A percentile compares a stretch with the other conserved stretches of the same genome.
Evolutionary conservation across 2,888 invertebrate species (phyloP).

Genomic region (Papilio protenor): DNA sequence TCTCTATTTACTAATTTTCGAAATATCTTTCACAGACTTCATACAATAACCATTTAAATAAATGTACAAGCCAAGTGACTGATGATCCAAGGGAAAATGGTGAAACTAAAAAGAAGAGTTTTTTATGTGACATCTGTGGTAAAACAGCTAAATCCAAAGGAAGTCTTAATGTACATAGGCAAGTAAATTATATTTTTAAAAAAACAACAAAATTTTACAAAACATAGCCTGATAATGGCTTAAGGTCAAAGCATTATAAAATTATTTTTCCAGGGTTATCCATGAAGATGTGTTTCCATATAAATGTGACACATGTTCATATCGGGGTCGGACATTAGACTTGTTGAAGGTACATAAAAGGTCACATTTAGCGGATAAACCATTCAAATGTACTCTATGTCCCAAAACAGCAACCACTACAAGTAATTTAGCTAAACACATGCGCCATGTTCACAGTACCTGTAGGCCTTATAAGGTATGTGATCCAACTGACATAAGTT

Average conservation of each 20-base stretch:
- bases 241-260: conserved; percentile 42
- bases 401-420: conserved; percentile 73
- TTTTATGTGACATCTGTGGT: conserved; percentile 77
- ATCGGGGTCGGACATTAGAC: conserved; percentile 74
- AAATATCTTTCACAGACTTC: conserved; percentile 58
- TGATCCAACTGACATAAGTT: not conserved
- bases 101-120: conserved; percentile 56
- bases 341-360: conserved; percentile 75
- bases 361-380: conserved; percentile 72
- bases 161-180: conserved; percentile 74
- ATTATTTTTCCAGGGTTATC: conserved; percentile 57
- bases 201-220: not conserved
- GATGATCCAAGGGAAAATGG: conserved; percentile 32
- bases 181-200: conserved; percentile 52
- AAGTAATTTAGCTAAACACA: conserved; percentile 76
- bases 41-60: conserved; percentile 63
- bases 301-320: conserved; percentile 76
- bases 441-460: conserved; percentile 75
- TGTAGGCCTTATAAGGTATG: conserved; percentile 75
- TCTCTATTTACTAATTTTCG: conserved; percentile 11
- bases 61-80: conserved; percentile 53
- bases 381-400: conserved; percentile 74
- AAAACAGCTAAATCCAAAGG: conserved; percentile 73
- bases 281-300: conserved; percentile 76
- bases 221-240: conserved; percentile 25